Conservation (phyloP, 30 jellyfish, hydroid and myxozoan genomes). For the Chironex yamaguchii region DNA sequence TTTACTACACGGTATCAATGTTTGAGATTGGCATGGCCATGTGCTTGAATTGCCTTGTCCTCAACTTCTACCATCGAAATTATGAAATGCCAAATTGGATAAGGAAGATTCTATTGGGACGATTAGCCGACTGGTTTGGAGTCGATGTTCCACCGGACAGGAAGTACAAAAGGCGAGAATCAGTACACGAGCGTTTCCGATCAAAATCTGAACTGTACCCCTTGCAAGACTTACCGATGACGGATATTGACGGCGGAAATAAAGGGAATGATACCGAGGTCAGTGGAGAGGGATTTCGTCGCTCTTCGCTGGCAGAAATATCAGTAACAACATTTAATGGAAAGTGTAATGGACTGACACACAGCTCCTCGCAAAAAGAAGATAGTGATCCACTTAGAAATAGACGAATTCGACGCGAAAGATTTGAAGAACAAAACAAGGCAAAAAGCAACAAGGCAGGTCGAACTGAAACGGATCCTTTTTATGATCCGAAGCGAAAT, state of each 20-base stretch:
- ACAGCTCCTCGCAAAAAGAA: not conserved
- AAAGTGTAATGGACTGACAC: conserved; percentile 30
- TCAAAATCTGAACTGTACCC: conserved; percentile 36
- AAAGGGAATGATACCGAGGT: conserved; percentile 25
- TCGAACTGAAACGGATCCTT: not conserved
- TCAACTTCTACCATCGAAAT: conserved; percentile 89
- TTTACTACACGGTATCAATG: conserved; percentile 92
- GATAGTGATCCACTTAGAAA: conserved; percentile 10
- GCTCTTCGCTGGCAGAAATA: conserved; percentile 63
- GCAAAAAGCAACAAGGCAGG: conserved; percentile 21
- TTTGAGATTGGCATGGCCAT: conserved; percentile 95
- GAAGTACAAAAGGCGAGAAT: not conserved
- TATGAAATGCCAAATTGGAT: conserved; percentile 88
- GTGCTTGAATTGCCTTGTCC: conserved; percentile 85
- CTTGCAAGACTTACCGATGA: conserved; percentile 6
- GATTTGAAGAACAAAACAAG: conserved; percentile 32
- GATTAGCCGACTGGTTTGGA: conserved; percentile 67
- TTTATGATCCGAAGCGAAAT: conserved; percentile 32
- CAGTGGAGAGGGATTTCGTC: conserved; percentile 53
- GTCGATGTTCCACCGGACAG: conserved; percentile 67
- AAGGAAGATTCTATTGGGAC: conserved; percentile 80
- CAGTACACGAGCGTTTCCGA: conserved; percentile 8
- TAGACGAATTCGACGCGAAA: not conserved
- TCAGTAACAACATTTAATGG: conserved; percentile 26
- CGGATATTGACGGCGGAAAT: conserved; percentile 25